A percentile compares a stretch with the other conserved stretches of the same genome.
These are phyloP conservation scores for Bufo gargarizans DNA, from an alignment of 2,113 vertebrate species.

Conservation along the genomic window DNA sequence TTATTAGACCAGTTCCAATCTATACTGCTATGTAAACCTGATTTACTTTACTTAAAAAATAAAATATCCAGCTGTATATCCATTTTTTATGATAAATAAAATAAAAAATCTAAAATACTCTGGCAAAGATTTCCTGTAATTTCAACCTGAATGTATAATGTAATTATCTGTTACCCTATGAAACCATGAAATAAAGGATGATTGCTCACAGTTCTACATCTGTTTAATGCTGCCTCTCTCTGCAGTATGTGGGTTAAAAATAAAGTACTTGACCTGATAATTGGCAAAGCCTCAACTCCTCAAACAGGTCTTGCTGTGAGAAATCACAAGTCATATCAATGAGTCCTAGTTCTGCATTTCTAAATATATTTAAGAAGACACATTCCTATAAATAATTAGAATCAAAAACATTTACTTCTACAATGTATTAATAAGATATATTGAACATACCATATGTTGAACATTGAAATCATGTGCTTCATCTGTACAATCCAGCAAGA, in stretches of 20 bases:
- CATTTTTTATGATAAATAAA: background rate
- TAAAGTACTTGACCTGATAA: conserved; percentile 49
- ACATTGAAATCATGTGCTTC: too few species aligned
- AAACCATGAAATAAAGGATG: conserved; percentile 33
- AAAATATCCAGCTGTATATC: too few species aligned
- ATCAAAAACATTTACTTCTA: background rate
- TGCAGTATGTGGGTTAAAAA: conserved; percentile 38
- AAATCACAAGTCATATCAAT: conserved; percentile 21
- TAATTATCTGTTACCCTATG: conserved; percentile 43
- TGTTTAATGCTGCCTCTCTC: conserved; percentile 31
- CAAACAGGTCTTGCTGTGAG: conserved; percentile 25
- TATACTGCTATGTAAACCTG: background rate
- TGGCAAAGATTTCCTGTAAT: conserved; percentile 27
- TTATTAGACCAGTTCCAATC: background rate
- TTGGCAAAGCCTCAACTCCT: conserved; percentile 33
- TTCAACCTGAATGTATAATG: conserved; percentile 40
- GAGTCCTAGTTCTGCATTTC: background rate
- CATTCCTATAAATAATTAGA: conserved; percentile 20
- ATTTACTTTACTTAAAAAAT: background rate
- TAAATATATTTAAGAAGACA: conserved; percentile 13
- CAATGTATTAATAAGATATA: background rate
- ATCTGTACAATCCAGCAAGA: too few species aligned
- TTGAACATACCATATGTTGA: too few species aligned
- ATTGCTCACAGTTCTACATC: conserved; percentile 23
- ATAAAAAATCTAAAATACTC: background rate